These are phyloP conservation scores for Polia nebulosa DNA, from an alignment of 2,888 invertebrate genomes.

Conservation along the genomic window DNA sequence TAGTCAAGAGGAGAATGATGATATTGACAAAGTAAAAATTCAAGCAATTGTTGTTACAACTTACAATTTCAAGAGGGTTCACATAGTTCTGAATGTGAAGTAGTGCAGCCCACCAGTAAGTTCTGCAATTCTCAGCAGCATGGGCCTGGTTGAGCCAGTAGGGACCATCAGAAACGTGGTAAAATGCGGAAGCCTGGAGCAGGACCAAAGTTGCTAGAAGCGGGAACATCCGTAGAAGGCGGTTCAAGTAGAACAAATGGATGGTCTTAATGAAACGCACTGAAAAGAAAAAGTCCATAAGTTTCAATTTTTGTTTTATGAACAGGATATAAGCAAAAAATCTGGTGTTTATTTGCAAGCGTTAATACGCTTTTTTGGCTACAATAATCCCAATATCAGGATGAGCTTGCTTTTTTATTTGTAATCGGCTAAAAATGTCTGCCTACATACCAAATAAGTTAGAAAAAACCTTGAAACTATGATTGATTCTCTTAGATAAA, in stretches of 20 bases:
- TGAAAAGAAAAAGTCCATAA: constrained; percentile 60
- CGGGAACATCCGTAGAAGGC: constrained; percentile 78
- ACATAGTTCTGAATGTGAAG: constrained; percentile 89
- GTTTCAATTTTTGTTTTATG: neutral
- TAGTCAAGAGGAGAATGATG: neutral
- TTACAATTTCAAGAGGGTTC: constrained; percentile 72
- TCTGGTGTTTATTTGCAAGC: neutral
- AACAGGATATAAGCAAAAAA: neutral
- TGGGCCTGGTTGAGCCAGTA: constrained; percentile 84
- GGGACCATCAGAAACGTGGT: constrained; percentile 76
- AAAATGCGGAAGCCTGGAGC: constrained; percentile 74
- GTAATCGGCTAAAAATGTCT: neutral
- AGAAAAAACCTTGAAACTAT: constrained; percentile 14
- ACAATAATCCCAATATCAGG: neutral
- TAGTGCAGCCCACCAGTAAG: constrained; percentile 87
- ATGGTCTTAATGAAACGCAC: constrained; percentile 74
- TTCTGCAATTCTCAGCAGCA: constrained; percentile 77
- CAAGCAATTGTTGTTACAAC: constrained; percentile 31
- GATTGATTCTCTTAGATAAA: neutral
- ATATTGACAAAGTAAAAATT: neutral
- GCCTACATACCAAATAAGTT: neutral
- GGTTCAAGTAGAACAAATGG: constrained; percentile 77
- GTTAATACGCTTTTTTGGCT: neutral
- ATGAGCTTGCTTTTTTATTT: neutral
- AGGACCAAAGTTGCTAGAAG: constrained; percentile 74